Percentiles rank a stretch among this genome's conserved stretches.
Evolutionary conservation across 2,888 invertebrate species (phyloP).

Genomic region (Chloroclysta siterata): DNA sequence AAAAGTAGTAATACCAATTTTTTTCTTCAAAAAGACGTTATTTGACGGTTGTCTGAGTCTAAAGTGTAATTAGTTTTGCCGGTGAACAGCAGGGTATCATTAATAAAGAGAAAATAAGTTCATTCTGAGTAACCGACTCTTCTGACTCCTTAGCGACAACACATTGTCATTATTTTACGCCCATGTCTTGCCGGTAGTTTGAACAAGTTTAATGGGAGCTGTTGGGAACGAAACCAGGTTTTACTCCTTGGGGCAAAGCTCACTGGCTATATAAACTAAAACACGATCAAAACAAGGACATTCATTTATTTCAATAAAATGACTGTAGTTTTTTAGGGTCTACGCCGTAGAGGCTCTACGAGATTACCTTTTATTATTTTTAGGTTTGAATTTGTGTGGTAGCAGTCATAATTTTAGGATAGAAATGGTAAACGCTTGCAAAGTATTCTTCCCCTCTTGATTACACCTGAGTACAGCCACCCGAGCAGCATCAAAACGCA

Average conservation of each 20-base stretch:
- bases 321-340: neutral
- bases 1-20: too few relatives aligned
- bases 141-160: conserved; percentile 11
- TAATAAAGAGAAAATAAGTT: conserved; percentile 11
- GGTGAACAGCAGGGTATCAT: too few relatives aligned
- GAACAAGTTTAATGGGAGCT: conserved; percentile 35
- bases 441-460: neutral
- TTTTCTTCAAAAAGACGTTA: too few relatives aligned
- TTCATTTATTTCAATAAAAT: neutral
- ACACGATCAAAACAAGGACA: neutral
- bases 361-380: neutral
- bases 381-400: neutral
- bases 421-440: neutral
- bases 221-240: neutral
- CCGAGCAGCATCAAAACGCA: conserved; percentile 32
- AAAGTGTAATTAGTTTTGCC: neutral
- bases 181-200: conserved; percentile 18
- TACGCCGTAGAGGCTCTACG: conserved; percentile 18
- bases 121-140: neutral
- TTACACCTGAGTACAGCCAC: conserved; percentile 16
- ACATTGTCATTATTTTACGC: conserved; percentile 26
- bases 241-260: neutral
- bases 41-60: too few relatives aligned
- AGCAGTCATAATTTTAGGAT: neutral
- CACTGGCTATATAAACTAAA: neutral